Percentiles rank a stretch among this genome's conserved stretches.
Conservation (phyloP, 2,797 vertebrate species). For the Scomberomorus guttatus region DNA sequence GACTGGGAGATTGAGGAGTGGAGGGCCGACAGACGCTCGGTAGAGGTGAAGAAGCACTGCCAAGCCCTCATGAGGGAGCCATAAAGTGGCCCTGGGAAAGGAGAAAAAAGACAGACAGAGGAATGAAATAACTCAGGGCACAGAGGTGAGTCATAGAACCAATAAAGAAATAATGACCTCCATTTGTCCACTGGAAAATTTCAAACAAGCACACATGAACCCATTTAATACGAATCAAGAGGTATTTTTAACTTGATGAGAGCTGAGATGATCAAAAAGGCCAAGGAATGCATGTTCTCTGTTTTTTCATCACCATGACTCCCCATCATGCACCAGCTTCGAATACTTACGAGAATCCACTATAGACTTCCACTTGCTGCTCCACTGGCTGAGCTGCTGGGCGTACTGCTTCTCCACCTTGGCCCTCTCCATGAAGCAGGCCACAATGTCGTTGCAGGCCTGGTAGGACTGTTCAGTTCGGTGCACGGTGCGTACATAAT, state of each 20-base stretch:
- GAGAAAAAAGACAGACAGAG: conserved; percentile 30
- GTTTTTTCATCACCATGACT: neutral
- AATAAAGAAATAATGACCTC: conserved; percentile 54
- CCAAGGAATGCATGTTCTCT: conserved; percentile 4
- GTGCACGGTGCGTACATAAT: conserved; percentile 84
- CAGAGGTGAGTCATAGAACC: conserved; percentile 59
- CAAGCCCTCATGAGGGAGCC: conserved; percentile 83
- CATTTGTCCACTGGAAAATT: conserved; percentile 50
- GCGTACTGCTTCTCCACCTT: conserved; percentile 89
- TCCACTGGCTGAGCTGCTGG: conserved; percentile 86
- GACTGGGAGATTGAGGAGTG: conserved; percentile 84
- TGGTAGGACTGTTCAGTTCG: conserved; percentile 86
- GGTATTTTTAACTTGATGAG: conserved; percentile 40
- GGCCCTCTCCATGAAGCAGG: conserved; percentile 89
- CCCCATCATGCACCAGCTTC: conserved; percentile 1
- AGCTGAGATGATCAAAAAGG: conserved; percentile 33
- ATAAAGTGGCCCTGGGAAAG: conserved; percentile 80
- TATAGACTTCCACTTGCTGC: conserved; percentile 86
- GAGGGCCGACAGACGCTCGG: conserved; percentile 80
- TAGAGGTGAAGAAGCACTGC: conserved; percentile 83
- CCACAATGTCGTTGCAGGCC: conserved; percentile 87
- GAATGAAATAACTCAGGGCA: conserved; percentile 28
- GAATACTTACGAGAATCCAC: conserved; percentile 85
- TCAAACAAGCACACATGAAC: conserved; percentile 52
- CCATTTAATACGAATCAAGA: conserved; percentile 37